A percentile compares a stretch with the other conserved stretches of the same genome.
Conservation (phyloP, 2,888 invertebrate species). For the Drosophila mercatorum region DNA sequence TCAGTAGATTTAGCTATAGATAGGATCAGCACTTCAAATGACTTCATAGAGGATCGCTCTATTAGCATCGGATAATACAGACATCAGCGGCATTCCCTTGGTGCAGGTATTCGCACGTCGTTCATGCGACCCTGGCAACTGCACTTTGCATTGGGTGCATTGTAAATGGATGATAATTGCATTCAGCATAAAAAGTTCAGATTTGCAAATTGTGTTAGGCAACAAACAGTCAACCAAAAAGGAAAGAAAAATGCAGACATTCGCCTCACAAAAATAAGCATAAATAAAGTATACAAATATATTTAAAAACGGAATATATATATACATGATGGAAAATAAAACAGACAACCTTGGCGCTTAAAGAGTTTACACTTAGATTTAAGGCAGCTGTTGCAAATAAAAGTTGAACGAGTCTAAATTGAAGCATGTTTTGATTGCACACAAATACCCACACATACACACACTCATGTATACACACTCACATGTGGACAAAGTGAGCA, state of each 20-base stretch:
- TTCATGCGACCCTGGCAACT: conserved; percentile 16
- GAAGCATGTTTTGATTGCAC: conserved; percentile 24
- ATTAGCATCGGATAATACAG: neutral
- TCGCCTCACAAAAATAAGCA: conserved; percentile 40
- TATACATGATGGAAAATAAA: conserved; percentile 38
- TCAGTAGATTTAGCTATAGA: conserved; percentile 22
- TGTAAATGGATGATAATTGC: conserved; percentile 79
- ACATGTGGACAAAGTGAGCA: neutral
- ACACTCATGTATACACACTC: neutral
- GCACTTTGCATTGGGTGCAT: conserved; percentile 69
- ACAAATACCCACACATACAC: neutral
- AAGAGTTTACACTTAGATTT: conserved; percentile 62
- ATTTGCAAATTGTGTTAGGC: conserved; percentile 64
- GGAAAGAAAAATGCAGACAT: conserved; percentile 34
- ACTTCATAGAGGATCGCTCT: neutral
- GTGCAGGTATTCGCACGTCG: conserved; percentile 40
- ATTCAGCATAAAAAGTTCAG: conserved; percentile 66
- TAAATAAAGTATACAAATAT: conserved; percentile 15
- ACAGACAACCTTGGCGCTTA: conserved; percentile 22
- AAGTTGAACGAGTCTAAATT: conserved; percentile 64
- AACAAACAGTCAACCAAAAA: conserved; percentile 25
- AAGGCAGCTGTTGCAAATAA: conserved; percentile 73
- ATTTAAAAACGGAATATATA: neutral
- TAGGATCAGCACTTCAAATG: conserved; percentile 12
- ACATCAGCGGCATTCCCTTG: neutral